Evolutionary conservation across 2,797 vertebrate species (phyloP), one percentile per base, ranked within the genome.

Genomic region (Bufotes viridis): DNA sequence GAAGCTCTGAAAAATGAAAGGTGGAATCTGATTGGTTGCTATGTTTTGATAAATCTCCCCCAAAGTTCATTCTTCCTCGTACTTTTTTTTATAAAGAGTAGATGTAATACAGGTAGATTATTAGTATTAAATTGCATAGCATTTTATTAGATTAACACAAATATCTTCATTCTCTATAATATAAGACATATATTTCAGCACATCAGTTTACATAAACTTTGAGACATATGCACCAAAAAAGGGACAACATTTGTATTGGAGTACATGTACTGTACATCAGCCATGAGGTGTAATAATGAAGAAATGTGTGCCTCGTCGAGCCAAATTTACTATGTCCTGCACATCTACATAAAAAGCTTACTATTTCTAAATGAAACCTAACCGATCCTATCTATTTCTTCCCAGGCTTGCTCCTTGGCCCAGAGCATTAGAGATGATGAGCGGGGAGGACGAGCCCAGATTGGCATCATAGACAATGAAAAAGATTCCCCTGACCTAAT

Each of bases 341-440:
- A 22, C 1, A n/a, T 63, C 61, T 63, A 15, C 58, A 60, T 60
- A 60, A 17, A 60, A 17, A 60, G 55, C 14, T 18, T 17, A 6
- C 58, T 60, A 60, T 7, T 60, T 15, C 58, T 55, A 55, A 14
- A 55, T 55, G 53, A 55, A 10, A 55, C 53, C 53, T 63, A n/a
- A 63, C 61, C n/a, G 10, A n/a, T 22, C 15, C 24, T 6, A 15
- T 17, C 29, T 58, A 6, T 88, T 55, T n/a, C 51, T 63, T 70
- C 11, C 6, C 84, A 94, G 94, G 94, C 91, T 20, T 92, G 94
- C 0, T 84, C 89, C 0, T 90, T 98, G 93, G 96, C 96, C 84
- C 96, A 97, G 92, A 96, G 96, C 91, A 97, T 98, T 92, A 95
- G 97, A 63, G 97, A 98, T 92, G 92, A 95, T 0, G 97, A 98